Percentiles rank a stretch among this genome's conserved stretches.
Evolutionary conservation across 2,113 vertebrate genomes (phyloP).

Genomic region (Ancistrus triradiatus): DNA sequence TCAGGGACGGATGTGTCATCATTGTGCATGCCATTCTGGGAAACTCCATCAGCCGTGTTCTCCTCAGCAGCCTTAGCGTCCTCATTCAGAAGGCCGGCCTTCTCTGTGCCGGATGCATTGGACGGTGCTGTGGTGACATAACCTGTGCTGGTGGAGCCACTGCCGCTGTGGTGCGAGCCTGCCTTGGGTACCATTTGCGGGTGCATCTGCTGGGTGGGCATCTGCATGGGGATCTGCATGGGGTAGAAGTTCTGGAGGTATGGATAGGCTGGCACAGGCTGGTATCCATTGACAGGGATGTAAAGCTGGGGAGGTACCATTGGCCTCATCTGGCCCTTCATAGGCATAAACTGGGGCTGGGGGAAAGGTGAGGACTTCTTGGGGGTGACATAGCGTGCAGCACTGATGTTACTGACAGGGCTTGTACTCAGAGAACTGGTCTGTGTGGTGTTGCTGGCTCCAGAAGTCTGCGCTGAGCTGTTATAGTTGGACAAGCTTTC

Average conservation of each 20-base stretch:
- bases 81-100: constrained; percentile 76
- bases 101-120: constrained; percentile 78
- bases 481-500: constrained; percentile 88
- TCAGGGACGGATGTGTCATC: constrained; percentile 81
- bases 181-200: constrained; percentile 81
- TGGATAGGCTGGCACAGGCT: constrained; percentile 85
- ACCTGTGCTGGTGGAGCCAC: constrained; percentile 94
- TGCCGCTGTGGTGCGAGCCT: constrained; percentile 90
- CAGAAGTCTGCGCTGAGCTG: constrained; percentile 89
- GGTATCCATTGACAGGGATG: constrained; percentile 94
- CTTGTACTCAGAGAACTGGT: constrained; percentile 96
- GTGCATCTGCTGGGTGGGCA: constrained; percentile 85
- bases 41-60: constrained; percentile 59
- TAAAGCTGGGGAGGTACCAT: constrained; percentile 91
- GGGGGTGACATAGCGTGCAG: constrained; percentile 81
- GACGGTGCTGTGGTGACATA: constrained; percentile 90
- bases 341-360: constrained; percentile 85
- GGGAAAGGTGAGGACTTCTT: constrained; percentile 86
- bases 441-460: constrained; percentile 91
- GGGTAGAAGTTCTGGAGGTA: constrained; percentile 96
- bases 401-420: constrained; percentile 89
- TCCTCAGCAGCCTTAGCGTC: constrained; percentile 67
- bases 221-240: constrained; percentile 89
- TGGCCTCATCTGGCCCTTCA: constrained; percentile 87
- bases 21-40: constrained; percentile 73